A percentile compares a stretch with the other conserved stretches of the same genome.
Conservation (phyloP, 2,113 vertebrate species). For the mouse (Mus musculus) region DNA sequence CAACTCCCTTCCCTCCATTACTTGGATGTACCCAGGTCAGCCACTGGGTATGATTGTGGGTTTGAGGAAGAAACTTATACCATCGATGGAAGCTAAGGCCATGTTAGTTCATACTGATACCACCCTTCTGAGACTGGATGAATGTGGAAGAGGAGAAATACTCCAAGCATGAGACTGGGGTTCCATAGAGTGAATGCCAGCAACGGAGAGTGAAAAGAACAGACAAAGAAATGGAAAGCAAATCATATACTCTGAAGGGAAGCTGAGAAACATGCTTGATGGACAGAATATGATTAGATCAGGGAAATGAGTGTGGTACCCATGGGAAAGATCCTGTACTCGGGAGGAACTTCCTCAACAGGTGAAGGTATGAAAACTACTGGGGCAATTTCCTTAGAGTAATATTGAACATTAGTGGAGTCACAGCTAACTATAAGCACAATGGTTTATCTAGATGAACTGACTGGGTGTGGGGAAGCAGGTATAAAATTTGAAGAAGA, state of each 20-base stretch:
- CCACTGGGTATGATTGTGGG: neutral
- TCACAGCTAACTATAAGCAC: neutral
- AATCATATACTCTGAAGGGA: neutral
- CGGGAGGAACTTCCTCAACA: neutral
- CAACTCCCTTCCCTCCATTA: neutral
- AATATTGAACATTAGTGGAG: neutral
- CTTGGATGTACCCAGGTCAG: neutral
- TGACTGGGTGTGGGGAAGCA: too few species aligned
- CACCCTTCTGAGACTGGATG: neutral
- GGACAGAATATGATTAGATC: neutral
- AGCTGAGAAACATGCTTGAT: neutral
- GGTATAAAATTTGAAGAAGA: neutral
- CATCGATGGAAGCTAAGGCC: neutral
- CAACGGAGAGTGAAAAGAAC: neutral
- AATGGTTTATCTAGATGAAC: neutral
- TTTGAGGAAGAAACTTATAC: neutral
- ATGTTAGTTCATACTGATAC: neutral
- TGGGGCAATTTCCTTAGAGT: neutral
- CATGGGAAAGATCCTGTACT: neutral
- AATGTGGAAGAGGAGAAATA: neutral
- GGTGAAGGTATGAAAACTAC: neutral
- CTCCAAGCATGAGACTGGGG: neutral
- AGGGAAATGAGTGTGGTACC: neutral
- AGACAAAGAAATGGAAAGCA: neutral
- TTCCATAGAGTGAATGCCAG: neutral